Evolutionary conservation across 1,140 invertebrate genomes (phyloP).

Genomic region (Tetraneura akinire): DNA sequence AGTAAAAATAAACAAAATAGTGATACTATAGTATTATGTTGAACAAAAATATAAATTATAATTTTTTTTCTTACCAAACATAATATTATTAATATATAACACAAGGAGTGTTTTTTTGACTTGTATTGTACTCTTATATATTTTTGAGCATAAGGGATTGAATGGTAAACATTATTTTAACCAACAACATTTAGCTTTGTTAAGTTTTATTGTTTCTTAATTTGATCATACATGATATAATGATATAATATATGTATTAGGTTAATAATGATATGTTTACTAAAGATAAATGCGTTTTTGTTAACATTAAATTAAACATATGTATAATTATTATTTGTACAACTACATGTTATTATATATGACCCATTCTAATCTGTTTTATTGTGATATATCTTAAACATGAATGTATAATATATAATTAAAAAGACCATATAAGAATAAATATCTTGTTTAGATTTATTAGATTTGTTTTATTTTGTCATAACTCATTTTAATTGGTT

Average conservation of each 20-base stretch:
- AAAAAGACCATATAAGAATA: slow-evolving; percentile 27
- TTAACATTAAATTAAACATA: neutral
- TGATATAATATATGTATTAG: slow-evolving; percentile 16
- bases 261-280: neutral
- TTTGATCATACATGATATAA: neutral
- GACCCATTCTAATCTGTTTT: slow-evolving; percentile 43
- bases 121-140: neutral
- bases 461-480: neutral
- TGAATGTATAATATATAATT: slow-evolving; percentile 43
- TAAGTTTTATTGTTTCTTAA: slow-evolving; percentile 31
- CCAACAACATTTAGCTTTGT: neutral
- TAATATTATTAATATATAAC: neutral
- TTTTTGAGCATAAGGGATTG: neutral
- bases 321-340: slow-evolving; percentile 34
- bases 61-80: neutral
- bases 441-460: neutral
- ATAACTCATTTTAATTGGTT: too few relatives aligned
- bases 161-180: slow-evolving; percentile 3
- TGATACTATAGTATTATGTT: neutral
- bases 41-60: neutral
- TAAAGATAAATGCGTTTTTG: neutral
- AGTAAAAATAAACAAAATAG: neutral
- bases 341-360: slow-evolving; percentile 17
- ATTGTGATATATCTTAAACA: slow-evolving; percentile 49
- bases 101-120: neutral